These are phyloP conservation scores for Luehdorfia chinensis DNA, from an alignment of 1,140 invertebrate species.

Conservation along the genomic window DNA sequence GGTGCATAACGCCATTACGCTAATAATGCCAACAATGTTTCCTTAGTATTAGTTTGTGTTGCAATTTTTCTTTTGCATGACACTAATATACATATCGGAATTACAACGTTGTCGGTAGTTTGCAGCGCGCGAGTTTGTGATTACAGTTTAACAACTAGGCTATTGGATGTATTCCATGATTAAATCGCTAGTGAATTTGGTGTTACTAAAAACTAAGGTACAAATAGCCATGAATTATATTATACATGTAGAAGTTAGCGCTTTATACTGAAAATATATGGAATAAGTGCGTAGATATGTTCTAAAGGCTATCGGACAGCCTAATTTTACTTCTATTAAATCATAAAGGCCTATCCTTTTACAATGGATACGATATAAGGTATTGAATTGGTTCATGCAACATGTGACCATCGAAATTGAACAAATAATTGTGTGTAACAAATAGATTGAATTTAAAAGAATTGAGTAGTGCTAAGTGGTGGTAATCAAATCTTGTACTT, in stretches of 20 bases:
- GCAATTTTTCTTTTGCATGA: conserved; percentile 27
- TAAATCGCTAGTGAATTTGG: too few relatives aligned
- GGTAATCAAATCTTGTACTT: conserved; percentile 12
- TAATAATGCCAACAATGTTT: too few relatives aligned
- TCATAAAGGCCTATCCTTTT: not conserved
- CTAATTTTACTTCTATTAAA: not conserved
- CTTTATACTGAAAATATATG: conserved; percentile 21
- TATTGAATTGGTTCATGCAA: not conserved
- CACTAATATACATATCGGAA: conserved; percentile 43
- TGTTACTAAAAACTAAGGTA: conserved; percentile 39
- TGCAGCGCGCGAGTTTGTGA: not conserved
- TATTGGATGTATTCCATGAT: conserved; percentile 1
- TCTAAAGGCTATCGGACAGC: not conserved
- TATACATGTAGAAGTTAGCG: conserved; percentile 36
- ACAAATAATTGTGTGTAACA: too few relatives aligned
- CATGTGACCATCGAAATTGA: too few relatives aligned
- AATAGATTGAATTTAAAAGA: conserved; percentile 1
- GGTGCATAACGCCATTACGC: too few relatives aligned
- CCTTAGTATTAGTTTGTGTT: conserved; percentile 11
- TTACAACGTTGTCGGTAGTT: conserved; percentile 5
- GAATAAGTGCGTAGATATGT: conserved; percentile 8
- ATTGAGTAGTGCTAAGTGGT: conserved; percentile 7
- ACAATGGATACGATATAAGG: conserved; percentile 2
- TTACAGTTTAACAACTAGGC: too few relatives aligned
- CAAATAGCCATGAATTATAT: conserved; percentile 55